Evolutionary conservation across 2,113 vertebrate species (phyloP).

Genomic region (Eulemur macaco): DNA sequence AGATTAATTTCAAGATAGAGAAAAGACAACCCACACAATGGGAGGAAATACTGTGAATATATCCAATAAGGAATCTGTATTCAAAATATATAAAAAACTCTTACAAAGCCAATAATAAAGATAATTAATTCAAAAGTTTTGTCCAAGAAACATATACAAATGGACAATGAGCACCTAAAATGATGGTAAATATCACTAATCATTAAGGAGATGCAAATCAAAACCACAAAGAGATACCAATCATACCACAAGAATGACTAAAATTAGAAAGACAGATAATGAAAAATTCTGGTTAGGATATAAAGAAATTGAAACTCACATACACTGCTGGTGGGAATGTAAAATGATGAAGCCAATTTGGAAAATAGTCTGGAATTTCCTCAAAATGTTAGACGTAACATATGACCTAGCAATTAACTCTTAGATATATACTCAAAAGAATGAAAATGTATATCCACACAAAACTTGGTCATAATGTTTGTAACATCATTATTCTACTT

Average conservation of each 20-base stretch:
- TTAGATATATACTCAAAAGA: neutral
- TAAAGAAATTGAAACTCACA: neutral
- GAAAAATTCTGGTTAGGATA: neutral
- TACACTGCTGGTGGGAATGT: neutral
- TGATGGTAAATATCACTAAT: neutral
- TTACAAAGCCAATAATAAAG: neutral
- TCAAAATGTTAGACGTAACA: neutral
- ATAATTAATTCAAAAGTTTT: neutral
- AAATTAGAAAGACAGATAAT: neutral
- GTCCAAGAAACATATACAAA: neutral
- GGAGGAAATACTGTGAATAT: neutral
- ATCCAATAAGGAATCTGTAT: neutral
- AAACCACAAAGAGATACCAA: neutral
- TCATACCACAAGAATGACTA: neutral
- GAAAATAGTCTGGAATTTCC: neutral
- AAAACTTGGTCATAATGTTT: neutral
- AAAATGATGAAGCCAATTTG: neutral
- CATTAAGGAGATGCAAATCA: neutral
- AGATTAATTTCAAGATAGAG: neutral
- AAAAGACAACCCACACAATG: neutral
- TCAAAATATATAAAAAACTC: neutral
- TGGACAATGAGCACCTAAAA: neutral
- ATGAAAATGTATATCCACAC: neutral
- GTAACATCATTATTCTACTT: neutral
- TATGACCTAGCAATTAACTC: neutral